Conservation (phyloP, 2,113 vertebrate genomes). For the Xerus inauris region DNA sequence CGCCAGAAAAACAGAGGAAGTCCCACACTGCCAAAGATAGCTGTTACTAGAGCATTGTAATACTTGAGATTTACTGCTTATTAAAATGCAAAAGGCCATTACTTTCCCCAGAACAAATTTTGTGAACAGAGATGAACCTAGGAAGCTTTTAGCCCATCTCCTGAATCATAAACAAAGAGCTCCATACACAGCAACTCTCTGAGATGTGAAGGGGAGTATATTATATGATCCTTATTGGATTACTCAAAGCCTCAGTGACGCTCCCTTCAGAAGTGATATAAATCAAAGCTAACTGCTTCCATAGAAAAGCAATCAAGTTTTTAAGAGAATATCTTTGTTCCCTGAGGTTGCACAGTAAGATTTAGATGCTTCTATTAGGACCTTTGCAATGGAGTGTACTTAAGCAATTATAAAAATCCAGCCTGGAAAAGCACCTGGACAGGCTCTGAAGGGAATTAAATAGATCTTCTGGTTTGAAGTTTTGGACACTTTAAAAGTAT, state of each 20-base stretch:
- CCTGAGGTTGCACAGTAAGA: conserved; percentile 62
- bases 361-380: conserved; percentile 75
- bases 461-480: conserved; percentile 38
- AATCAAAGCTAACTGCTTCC: conserved; percentile 82
- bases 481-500: neutral
- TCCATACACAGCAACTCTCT: conserved; percentile 68
- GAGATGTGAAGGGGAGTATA: conserved; percentile 74
- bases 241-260: conserved; percentile 75
- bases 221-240: conserved; percentile 79
- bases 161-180: conserved; percentile 81
- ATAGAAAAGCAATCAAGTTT: conserved; percentile 76
- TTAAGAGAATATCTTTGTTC: conserved; percentile 74
- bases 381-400: conserved; percentile 26
- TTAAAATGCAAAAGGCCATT: conserved; percentile 82
- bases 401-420: conserved; percentile 73
- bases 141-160: conserved; percentile 82
- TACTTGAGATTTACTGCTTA: conserved; percentile 79
- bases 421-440: conserved; percentile 50
- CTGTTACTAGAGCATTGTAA: conserved; percentile 52
- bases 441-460: neutral
- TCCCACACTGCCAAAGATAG: conserved; percentile 43
- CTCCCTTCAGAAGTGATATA: conserved; percentile 77
- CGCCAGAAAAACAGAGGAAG: conserved; percentile 8
- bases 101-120: conserved; percentile 72
- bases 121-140: conserved; percentile 79